Conservation (phyloP, 2,888 invertebrate species). For the Lasioglossum figueresi region DNA sequence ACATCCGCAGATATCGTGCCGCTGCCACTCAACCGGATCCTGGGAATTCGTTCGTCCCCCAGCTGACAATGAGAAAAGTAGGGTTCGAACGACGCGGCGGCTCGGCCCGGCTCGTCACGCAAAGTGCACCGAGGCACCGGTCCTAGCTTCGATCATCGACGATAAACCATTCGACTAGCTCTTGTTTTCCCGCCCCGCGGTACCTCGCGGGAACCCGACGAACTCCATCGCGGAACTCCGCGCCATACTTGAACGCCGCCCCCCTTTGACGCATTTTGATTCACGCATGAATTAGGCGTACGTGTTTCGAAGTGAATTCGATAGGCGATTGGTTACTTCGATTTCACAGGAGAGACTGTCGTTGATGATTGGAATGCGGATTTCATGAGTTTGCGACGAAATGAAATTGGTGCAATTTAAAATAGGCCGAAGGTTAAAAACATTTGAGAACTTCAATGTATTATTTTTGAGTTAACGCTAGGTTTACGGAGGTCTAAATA, state of each 20-base stretch:
- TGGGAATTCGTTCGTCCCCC: constrained; percentile 56
- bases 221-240: not conserved
- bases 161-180: constrained; percentile 42
- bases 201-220: not conserved
- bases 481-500: too few relatives aligned
- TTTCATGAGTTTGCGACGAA: too few relatives aligned
- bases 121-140: constrained; percentile 44
- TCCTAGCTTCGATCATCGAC: constrained; percentile 33
- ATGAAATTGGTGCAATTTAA: too few relatives aligned
- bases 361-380: too few relatives aligned
- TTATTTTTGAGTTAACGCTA: too few relatives aligned
- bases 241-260: not conserved
- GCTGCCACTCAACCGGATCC: constrained; percentile 59
- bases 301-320: not conserved
- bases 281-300: not conserved
- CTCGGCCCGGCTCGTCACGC: constrained; percentile 39
- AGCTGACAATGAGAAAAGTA: constrained; percentile 56
- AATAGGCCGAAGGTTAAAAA: too few relatives aligned
- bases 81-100: constrained; percentile 42
- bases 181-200: not conserved
- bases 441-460: too few relatives aligned
- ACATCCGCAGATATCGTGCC: constrained; percentile 54
- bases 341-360: not conserved
- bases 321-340: not conserved
- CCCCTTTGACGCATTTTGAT: not conserved